Conservation (phyloP, 1,140 invertebrate species). For the Trachelipus rathkii region DNA sequence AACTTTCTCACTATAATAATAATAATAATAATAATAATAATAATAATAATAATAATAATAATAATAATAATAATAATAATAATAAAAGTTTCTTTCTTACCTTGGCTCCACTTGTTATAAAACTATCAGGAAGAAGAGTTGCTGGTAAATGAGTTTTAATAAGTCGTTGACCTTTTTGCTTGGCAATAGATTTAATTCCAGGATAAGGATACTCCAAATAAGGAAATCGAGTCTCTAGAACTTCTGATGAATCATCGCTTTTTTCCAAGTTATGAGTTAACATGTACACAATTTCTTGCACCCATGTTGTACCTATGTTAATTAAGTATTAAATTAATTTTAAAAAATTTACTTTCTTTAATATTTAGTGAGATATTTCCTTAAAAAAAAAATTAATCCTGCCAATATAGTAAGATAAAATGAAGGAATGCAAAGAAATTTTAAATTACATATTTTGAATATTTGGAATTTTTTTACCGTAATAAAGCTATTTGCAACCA, state of each 20-base stretch:
- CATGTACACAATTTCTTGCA: constrained; percentile 74
- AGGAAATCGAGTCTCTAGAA: constrained; percentile 55
- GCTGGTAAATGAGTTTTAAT: constrained; percentile 56
- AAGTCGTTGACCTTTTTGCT: constrained; percentile 48
- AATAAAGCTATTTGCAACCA: too few relatives aligned
- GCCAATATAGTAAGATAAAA: background rate
- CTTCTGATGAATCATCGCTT: constrained; percentile 46
- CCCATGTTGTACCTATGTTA: constrained; percentile 68
- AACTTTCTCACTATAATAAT: too few relatives aligned
- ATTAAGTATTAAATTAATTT: background rate
- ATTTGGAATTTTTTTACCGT: background rate
- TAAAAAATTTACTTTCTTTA: too few relatives aligned
- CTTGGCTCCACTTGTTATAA: constrained; percentile 53
- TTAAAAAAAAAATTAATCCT: background rate
- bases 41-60: constrained; percentile 7
- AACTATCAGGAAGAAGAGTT: constrained; percentile 50
- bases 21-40: too few relatives aligned
- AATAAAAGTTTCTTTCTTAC: constrained; percentile 51
- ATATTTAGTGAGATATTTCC: background rate
- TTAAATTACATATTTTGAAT: background rate
- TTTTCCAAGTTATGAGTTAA: constrained; percentile 59
- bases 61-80: background rate
- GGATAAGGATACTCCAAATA: constrained; percentile 56
- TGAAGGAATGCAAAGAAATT: background rate
- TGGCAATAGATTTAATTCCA: constrained; percentile 47